Evolutionary conservation across 2,888 invertebrate species (phyloP).

Genomic region (Brachycybe producta): DNA sequence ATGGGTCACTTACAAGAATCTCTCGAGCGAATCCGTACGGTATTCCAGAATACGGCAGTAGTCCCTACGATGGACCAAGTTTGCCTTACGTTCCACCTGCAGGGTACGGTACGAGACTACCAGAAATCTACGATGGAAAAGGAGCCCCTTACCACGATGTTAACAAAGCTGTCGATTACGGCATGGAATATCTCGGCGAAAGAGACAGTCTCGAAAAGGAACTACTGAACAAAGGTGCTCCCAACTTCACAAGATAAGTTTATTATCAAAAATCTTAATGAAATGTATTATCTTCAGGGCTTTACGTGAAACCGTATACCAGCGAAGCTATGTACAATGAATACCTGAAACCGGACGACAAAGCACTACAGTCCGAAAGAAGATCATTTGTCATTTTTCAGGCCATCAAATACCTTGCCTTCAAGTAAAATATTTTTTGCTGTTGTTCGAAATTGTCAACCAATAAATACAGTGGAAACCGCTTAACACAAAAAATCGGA

Average conservation of each 20-base stretch:
- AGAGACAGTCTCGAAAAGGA: constrained; percentile 10
- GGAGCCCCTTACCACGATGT: neutral
- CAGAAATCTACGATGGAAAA: neutral
- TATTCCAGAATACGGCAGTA: too few relatives aligned
- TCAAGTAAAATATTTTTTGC: too few relatives aligned
- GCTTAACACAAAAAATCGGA: too few relatives aligned
- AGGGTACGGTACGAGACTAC: too few relatives aligned
- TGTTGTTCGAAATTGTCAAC: too few relatives aligned
- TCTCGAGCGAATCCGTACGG: too few relatives aligned
- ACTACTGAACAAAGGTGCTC: neutral
- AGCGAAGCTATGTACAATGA: constrained; percentile 5
- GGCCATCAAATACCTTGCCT: constrained; percentile 7
- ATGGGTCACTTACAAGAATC: too few relatives aligned
- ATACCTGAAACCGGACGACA: constrained; percentile 1
- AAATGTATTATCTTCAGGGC: constrained; percentile 2
- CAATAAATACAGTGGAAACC: too few relatives aligned
- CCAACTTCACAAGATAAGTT: neutral
- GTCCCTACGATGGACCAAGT: too few relatives aligned
- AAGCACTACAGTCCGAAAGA: constrained; percentile 1
- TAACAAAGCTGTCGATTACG: constrained; percentile 2
- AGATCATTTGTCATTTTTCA: constrained; percentile 5
- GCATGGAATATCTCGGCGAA: neutral
- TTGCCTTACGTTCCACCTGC: too few relatives aligned
- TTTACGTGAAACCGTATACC: constrained; percentile 7
- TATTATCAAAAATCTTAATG: too few relatives aligned